Evolutionary conservation across 2,888 invertebrate species (phyloP).

Genomic region (Pheosia gnoma): DNA sequence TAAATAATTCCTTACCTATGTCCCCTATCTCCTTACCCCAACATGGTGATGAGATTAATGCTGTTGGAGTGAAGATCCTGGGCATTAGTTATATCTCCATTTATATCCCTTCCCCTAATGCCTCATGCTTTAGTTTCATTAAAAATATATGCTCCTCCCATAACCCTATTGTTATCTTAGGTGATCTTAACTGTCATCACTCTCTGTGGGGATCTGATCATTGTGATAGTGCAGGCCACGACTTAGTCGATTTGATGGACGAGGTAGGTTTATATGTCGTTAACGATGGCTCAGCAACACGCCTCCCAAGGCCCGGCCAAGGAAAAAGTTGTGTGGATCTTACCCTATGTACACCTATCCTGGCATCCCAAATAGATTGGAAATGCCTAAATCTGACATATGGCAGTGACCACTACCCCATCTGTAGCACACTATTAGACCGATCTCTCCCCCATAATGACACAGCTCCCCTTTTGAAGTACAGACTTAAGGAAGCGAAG

Average conservation of each 20-base stretch:
- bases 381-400: neutral
- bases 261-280: neutral
- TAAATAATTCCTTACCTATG: neutral
- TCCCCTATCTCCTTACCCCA: neutral
- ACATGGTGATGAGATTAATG: neutral
- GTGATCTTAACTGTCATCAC: neutral
- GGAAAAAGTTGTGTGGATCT: neutral
- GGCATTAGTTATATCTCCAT: neutral
- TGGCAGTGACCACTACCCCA: conserved; percentile 6
- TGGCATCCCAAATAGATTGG: neutral
- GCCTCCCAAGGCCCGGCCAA: neutral
- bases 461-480: neutral
- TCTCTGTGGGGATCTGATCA: neutral
- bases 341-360: neutral
- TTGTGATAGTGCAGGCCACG: neutral
- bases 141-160: neutral
- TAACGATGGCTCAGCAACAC: conserved; percentile 1
- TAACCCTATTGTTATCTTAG: neutral
- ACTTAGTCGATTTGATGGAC: neutral
- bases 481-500: neutral
- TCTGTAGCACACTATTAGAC: neutral
- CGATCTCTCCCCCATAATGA: neutral
- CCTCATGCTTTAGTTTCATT: neutral
- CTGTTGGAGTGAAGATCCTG: neutral
- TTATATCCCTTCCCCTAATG: neutral